Evolutionary conservation across 2,113 vertebrate genomes (phyloP).

Genomic region (Salvelinus alpinus): DNA sequence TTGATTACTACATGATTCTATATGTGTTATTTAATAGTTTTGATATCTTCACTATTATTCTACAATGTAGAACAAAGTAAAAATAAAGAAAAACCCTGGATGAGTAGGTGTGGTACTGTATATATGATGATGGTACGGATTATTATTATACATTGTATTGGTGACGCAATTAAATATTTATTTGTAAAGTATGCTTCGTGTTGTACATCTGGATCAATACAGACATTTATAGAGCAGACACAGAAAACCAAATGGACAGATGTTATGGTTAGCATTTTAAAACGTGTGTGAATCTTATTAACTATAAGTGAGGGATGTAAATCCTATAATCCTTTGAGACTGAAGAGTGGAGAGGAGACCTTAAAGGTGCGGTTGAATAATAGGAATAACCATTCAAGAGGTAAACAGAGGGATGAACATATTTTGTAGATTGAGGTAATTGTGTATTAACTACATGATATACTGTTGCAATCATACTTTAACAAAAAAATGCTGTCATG

Average conservation of each 20-base stretch:
- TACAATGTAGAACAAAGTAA: too few species aligned
- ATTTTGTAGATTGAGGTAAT: not conserved
- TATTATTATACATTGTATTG: not conserved
- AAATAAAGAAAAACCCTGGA: too few species aligned
- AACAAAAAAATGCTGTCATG: not conserved
- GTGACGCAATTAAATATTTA: slow-evolving; percentile 20
- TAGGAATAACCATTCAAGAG: not conserved
- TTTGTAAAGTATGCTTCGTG: slow-evolving; percentile 19
- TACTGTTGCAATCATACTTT: too few species aligned
- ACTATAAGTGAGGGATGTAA: slow-evolving; percentile 33
- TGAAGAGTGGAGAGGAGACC: not conserved
- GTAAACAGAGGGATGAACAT: not conserved
- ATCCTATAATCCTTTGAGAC: slow-evolving; percentile 64
- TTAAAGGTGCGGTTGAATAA: not conserved
- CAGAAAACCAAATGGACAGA: not conserved
- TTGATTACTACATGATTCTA: too few species aligned
- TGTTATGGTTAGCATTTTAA: not conserved
- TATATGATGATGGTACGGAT: not conserved
- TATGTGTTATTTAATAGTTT: too few species aligned
- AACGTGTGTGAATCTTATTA: slow-evolving; percentile 34
- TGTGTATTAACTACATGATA: not conserved
- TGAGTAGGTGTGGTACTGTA: too few species aligned
- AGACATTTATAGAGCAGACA: not conserved
- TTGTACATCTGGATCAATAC: slow-evolving; percentile 31
- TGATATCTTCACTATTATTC: too few species aligned